These are phyloP conservation scores for Bolinopsis microptera DNA, from an alignment of 37 sponge, comb jelly and placozoan species.

Conservation along the genomic window DNA sequence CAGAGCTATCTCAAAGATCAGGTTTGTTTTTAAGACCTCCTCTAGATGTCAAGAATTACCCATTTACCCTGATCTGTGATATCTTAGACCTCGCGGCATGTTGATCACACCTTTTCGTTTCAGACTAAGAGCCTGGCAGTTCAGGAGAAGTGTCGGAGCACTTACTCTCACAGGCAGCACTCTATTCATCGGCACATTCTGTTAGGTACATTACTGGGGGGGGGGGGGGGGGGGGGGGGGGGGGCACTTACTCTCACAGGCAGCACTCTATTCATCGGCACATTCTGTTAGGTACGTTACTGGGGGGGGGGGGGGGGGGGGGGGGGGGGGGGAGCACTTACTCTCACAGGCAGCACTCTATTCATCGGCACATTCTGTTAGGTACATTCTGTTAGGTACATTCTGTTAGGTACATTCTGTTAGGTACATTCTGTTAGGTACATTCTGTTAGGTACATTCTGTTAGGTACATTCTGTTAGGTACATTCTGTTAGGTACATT, in stretches of 20 bases:
- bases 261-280: conserved; percentile 49
- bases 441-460: too few relatives aligned
- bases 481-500: too few relatives aligned
- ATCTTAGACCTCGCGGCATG: too few relatives aligned
- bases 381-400: too few relatives aligned
- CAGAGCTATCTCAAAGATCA: conserved; percentile 38
- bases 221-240: background rate
- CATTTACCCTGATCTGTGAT: too few relatives aligned
- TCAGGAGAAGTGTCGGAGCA: conserved; percentile 11
- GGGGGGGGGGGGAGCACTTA: background rate
- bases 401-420: background rate
- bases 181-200: conserved; percentile 48
- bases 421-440: conserved; percentile 14
- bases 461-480: too few relatives aligned
- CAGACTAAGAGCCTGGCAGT: conserved; percentile 12
- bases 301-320: too few relatives aligned
- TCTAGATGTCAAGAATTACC: too few relatives aligned
- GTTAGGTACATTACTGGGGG: too few relatives aligned
- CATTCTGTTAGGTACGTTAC: conserved; percentile 31
- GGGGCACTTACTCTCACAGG: background rate
- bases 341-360: conserved; percentile 38
- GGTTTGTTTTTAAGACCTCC: background rate
- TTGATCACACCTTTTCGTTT: too few relatives aligned
- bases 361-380: conserved; percentile 43
- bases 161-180: conserved; percentile 35